Percentiles rank a stretch among this genome's conserved stretches.
These are phyloP conservation scores for Chlorocebus sabaeus DNA, from an alignment of 2,113 vertebrate species.

Conservation along the genomic window DNA sequence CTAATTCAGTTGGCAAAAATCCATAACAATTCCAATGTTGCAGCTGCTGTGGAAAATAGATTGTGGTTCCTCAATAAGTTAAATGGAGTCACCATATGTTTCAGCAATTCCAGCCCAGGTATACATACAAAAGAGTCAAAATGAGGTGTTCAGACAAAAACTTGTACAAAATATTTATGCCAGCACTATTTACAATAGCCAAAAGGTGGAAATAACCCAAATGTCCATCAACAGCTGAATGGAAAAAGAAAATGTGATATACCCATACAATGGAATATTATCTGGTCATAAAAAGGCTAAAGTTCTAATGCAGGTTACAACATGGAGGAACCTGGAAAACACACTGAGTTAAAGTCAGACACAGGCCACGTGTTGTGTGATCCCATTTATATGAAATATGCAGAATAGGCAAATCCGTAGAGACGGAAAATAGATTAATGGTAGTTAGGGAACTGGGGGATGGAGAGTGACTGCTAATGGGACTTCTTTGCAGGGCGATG, in stretches of 20 bases:
- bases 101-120: not conserved
- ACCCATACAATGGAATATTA: not conserved
- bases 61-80: not conserved
- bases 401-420: not conserved
- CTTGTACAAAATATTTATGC: not conserved
- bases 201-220: not conserved
- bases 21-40: not conserved
- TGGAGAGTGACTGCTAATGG: accelerated
- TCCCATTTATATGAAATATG: not conserved
- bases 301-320: not conserved
- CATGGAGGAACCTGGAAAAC: not conserved
- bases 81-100: not conserved
- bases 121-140: not conserved
- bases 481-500: not conserved
- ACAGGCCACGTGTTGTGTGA: not conserved
- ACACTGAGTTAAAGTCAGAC: not conserved
- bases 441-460: not conserved
- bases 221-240: not conserved
- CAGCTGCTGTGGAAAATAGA: not conserved
- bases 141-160: not conserved
- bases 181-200: not conserved
- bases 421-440: not conserved
- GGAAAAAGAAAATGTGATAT: not conserved
- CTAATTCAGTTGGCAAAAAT: constrained; percentile 5
- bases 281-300: not conserved